Evolutionary conservation across 2,797 vertebrate species (phyloP).

Genomic region (Pseudomugil gertrudae): DNA sequence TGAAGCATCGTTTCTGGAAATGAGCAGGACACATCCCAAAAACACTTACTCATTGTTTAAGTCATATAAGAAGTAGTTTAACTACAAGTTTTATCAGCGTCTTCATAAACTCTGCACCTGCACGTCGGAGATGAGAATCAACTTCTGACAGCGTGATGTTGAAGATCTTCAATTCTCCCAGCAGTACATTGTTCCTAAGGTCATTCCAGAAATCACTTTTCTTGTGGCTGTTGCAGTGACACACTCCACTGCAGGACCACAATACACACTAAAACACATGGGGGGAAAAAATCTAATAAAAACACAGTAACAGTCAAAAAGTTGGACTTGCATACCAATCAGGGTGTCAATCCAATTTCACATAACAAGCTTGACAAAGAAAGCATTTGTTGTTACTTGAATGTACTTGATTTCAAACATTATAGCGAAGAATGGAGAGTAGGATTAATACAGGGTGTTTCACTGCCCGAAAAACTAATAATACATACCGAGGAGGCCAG

Average conservation of each 20-base stretch:
- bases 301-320: background rate
- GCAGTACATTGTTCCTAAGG: slow-evolving; percentile 65
- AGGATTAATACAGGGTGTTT: background rate
- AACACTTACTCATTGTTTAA: accelerated
- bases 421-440: too few species aligned
- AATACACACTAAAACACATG: slow-evolving; percentile 74
- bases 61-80: background rate
- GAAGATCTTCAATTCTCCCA: slow-evolving; percentile 82
- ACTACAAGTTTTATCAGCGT: background rate
- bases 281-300: background rate
- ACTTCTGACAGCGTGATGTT: slow-evolving; percentile 84
- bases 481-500: slow-evolving; percentile 78
- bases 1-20: slow-evolving; percentile 78
- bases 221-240: slow-evolving; percentile 91
- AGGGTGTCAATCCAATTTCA: background rate
- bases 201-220: slow-evolving; percentile 86
- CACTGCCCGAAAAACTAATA: background rate
- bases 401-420: background rate
- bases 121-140: slow-evolving; percentile 79
- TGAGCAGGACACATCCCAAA: background rate
- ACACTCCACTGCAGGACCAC: slow-evolving; percentile 76
- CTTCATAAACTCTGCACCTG: slow-evolving; percentile 67
- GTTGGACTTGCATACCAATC: background rate
- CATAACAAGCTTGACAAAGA: background rate
- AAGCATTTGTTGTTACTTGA: background rate